Evolutionary conservation across 2,113 vertebrate genomes (phyloP).

Genomic region (Pluvianellus socialis): DNA sequence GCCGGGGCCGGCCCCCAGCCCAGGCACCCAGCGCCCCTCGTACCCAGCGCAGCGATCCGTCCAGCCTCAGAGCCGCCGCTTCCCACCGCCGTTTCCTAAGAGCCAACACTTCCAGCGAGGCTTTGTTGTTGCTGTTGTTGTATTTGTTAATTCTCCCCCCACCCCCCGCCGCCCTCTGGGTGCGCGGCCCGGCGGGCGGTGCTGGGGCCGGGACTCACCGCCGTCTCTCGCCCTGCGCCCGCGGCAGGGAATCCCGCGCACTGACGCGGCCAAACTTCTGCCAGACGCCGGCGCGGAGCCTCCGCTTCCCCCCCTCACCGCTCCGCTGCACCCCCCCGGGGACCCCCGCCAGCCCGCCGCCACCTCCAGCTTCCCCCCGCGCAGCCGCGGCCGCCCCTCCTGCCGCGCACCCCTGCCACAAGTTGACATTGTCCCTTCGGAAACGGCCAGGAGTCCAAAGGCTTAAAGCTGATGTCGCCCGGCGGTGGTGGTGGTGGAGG

Average conservation of each 20-base stretch:
- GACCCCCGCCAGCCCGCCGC: no score
- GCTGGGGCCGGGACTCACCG: neutral
- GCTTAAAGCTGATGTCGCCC: neutral
- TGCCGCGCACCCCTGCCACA: neutral
- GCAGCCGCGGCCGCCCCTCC: neutral
- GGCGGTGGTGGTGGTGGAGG: neutral
- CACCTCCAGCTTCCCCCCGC: neutral
- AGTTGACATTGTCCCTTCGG: neutral
- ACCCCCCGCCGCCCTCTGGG: neutral
- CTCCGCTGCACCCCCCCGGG: no score
- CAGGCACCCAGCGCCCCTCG: neutral
- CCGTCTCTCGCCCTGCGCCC: neutral
- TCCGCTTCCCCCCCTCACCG: neutral
- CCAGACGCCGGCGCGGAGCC: neutral
- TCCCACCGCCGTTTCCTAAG: neutral
- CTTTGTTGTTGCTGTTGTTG: no score
- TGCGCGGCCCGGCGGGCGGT: neutral
- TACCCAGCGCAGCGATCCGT: neutral
- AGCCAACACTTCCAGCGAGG: neutral
- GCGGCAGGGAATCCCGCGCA: neutral
- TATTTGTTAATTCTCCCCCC: no score
- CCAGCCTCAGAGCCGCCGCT: neutral
- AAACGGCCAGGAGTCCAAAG: neutral
- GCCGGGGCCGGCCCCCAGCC: neutral
- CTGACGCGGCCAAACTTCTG: constrained; percentile 23